Base-by-base conservation (phyloP, 2,888 invertebrate species). In the Cremastobaeus sp. region DNA sequence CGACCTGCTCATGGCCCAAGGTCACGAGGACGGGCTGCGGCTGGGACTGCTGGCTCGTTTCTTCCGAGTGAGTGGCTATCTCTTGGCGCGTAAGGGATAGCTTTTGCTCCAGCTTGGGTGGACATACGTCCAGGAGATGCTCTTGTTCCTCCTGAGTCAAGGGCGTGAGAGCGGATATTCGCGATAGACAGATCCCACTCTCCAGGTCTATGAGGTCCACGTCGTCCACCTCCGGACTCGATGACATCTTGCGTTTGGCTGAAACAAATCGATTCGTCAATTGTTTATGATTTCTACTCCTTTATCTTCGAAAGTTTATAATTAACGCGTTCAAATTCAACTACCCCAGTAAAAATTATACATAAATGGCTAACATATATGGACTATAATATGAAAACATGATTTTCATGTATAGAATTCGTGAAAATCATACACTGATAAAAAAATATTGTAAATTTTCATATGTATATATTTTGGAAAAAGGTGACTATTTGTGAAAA, bases 121-220 rank as follows among this genome's bases (percentile, higher is more conserved):
- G 85, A 45, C 85, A 86, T 0, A 87, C 87, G 66, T 87, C 87
- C 28, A 87, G 76, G 2, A 87, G 78, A 45, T 87, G 87, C 14
- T 87, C 87, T 15, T 85, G 85, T 20, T 87, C 86, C n/a, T 87
- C 86, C 11, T 80, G 72, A 0, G 80, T 82, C 8, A 79, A 76
- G n/a, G 84, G 79, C 0, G 77, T 35, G 1, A 74, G 20, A 0
- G 20, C 28, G 1, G 77, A 28, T 0, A 79, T 72, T 0, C 80
- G 77, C 4, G 82, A 72, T 11, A 79, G 76, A 52, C 81, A 81
- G 12, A 60, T 70, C 8, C 82, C 83, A 25, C 78, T 84, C 20
- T 82, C 84, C 11, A 87, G 81, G 69, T 87, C 86, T 68, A 87
- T 86, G 55, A 86, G 70, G 68, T 87, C 86, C 20, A 83, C 83